Conservation (phyloP, 1,140 invertebrate species). For the Hesperophylax magnus region DNA sequence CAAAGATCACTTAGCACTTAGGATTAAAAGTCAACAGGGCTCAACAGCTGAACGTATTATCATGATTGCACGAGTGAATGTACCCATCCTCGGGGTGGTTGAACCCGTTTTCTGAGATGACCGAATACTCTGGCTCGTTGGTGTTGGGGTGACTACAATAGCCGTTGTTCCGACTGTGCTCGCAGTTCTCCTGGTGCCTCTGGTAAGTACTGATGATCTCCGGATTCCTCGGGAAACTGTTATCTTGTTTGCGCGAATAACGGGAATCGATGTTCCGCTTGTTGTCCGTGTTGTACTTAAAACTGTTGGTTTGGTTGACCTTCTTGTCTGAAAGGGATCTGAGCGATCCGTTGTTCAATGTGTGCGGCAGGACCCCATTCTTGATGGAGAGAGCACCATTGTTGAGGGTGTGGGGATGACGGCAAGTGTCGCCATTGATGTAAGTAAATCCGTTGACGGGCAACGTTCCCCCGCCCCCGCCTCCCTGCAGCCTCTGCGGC, state of each 20-base stretch:
- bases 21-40: conserved; percentile 48
- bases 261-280: conserved; percentile 67
- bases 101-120: conserved; percentile 66
- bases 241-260: conserved; percentile 68
- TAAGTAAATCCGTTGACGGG: conserved; percentile 83
- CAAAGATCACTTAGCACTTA: conserved; percentile 38
- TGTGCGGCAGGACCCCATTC: conserved; percentile 55
- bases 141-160: conserved; percentile 58
- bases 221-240: conserved; percentile 66
- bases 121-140: conserved; percentile 69
- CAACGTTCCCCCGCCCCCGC: conserved; percentile 73
- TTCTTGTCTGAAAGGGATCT: conserved; percentile 66
- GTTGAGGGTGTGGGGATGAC: conserved; percentile 68
- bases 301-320: conserved; percentile 64
- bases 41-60: conserved; percentile 71
- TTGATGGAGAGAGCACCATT: conserved; percentile 65
- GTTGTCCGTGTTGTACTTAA: conserved; percentile 67
- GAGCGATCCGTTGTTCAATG: conserved; percentile 67
- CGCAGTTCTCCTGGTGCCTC: conserved; percentile 59
- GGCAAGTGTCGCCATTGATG: conserved; percentile 76
- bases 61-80: conserved; percentile 66
- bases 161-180: conserved; percentile 58
- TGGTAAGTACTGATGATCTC: conserved; percentile 66
- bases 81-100: conserved; percentile 62
- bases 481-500: conserved; percentile 70